These are phyloP conservation scores for Dynastes hyllus DNA, from an alignment of 2,888 invertebrate species.

Conservation along the genomic window DNA sequence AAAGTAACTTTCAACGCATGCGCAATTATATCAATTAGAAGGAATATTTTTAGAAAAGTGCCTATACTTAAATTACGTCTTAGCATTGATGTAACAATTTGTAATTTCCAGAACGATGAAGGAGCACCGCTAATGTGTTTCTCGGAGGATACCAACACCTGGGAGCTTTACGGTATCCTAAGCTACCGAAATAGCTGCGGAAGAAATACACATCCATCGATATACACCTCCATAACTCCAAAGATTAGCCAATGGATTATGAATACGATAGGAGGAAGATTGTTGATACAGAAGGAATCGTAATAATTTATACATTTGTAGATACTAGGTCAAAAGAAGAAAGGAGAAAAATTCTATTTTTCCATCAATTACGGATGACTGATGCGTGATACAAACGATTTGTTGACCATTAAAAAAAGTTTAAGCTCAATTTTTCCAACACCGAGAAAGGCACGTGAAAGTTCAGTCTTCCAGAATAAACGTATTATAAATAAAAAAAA, in stretches of 20 bases:
- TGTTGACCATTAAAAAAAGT: neutral
- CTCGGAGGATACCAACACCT: constrained; percentile 71
- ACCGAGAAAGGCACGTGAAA: neutral
- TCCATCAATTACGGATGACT: constrained; percentile 7
- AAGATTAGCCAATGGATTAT: constrained; percentile 70
- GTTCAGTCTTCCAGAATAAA: neutral
- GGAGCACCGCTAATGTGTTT: constrained; percentile 80
- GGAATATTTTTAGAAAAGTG: too few relatives aligned
- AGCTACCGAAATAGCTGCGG: constrained; percentile 77
- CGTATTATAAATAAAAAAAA: neutral
- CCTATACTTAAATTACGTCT: neutral
- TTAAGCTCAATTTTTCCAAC: constrained; percentile 5
- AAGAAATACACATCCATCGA: constrained; percentile 74
- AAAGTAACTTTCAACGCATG: too few relatives aligned
- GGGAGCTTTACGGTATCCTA: constrained; percentile 77
- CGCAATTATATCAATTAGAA: too few relatives aligned
- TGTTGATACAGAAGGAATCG: constrained; percentile 48
- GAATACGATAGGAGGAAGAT: constrained; percentile 68
- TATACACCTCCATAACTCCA: constrained; percentile 72
- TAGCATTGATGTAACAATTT: neutral
- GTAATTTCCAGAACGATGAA: constrained; percentile 75
- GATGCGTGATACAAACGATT: constrained; percentile 4
- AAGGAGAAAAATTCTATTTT: neutral
- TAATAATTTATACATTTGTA: constrained; percentile 47
- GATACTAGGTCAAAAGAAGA: constrained; percentile 43